Evolutionary conservation across 1,140 invertebrate species (phyloP), one percentile per base, ranked within the genome.

Genomic region (Drosophila ironensis): DNA sequence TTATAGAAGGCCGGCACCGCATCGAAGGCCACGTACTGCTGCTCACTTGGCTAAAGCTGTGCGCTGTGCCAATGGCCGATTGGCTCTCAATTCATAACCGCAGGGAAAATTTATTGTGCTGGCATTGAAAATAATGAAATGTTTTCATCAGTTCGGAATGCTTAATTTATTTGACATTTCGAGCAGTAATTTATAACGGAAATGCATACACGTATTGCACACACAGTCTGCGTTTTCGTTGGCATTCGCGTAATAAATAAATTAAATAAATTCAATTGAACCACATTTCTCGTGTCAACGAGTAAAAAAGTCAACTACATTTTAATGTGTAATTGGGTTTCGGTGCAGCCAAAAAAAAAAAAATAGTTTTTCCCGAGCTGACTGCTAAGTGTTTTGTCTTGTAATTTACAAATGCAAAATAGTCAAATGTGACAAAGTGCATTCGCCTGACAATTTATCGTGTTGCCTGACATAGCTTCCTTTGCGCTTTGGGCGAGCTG

Each of bases 331-430:
- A 78, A 78, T 82, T 82, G 77, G 60, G 42, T 19, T 37, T 6
- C 14, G 7, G 8, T 14, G 30, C 25, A 61, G 57, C 59, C 74
- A 6, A 53, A 59, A 40, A n/a, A n/a, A 68, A 6, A 53, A 59
- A 33, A 27, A 27, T 27, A 9, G 7, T 33, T 33, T 33, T 12
- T 33, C 50, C 51, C 24, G 19, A 12, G 61, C 35, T 59, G 75
- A 45, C 52, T 59, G 73, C 64, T 82, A 84, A 82, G 77, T 82
- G 77, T 82, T 82, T 82, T 82, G 78, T 82, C 77, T 78, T 82
- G 77, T 82, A 70, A 82, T 73, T 84, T 72, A 53, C 73, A 69
- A 81, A 81, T 82, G 77, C 68, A 78, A 78, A 72, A 72, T 84
- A 69, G 70, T 44, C 47, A 52, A 77, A 69, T 69, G 66, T 82